Evolutionary conservation across 2,113 vertebrate genomes (phyloP), one percentile per base, ranked within the genome.

Genomic region (Glaucidium brasilianum): DNA sequence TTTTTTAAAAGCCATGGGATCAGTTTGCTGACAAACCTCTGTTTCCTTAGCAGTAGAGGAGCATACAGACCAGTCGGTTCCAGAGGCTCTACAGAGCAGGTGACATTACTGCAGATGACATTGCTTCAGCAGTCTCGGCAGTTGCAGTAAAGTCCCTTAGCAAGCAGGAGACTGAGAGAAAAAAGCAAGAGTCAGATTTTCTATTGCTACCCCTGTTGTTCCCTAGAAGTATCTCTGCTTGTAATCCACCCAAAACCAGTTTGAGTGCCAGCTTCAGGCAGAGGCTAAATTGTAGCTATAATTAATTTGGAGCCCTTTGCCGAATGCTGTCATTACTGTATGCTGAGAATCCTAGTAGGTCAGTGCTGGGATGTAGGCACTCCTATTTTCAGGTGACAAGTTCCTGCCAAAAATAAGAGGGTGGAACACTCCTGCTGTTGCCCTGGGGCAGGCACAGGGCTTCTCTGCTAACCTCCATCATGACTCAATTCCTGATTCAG

Each of bases 391-490:
- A 72, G 53, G 16, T 81, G 41, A 50, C 17, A n/a, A 83, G 58
- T 22, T 78, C 43, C 43, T 82, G 49, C 10, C 32, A 58, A 77
- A 83, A 58, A 76, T 23, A 86, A 64, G 50, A 45, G 25, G 9
- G 32, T 29, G 50, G 50, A 91, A 74, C 53, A 15, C 41, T 82
- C 32, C 81, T 71, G 45, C 20, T 30, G 11, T 43, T 68, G 30
- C 55, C 30, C 25, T 0, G 0, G 18, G 43, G 20, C 26, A n/a
- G 22, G 34, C 2, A 5, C 41, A 67, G 39, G 29, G 8, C n/a
- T 43, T 39, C 47, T 45, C n/a, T 74, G 43, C 26, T 83, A 35
- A 30, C 68, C 58, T 83, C 50, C 6, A 27, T 12, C 11, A 23
- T 34, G n/a, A 35, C 39, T 67, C 55, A 81, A 63, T 14, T 84